Conservation (phyloP, 1,140 invertebrate species). For the Drosophila yakuba region DNA sequence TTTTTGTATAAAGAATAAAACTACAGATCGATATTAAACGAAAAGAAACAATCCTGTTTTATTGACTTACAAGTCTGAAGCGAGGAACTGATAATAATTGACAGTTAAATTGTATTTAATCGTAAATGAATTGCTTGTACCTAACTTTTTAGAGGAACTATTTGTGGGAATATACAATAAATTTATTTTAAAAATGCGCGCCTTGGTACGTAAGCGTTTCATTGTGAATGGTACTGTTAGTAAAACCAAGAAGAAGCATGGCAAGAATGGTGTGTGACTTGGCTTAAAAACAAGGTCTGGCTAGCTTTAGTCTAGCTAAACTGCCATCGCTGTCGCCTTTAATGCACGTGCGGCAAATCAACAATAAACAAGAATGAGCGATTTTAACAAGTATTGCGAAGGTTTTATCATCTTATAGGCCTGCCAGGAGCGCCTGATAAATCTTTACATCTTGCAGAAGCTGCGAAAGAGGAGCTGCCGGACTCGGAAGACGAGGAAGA, state of each 20-base stretch:
- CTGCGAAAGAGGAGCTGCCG: constrained; percentile 25
- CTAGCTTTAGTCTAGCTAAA: neutral
- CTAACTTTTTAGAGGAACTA: too few relatives aligned
- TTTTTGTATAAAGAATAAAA: constrained; percentile 73
- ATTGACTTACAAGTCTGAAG: too few relatives aligned
- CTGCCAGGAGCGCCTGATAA: fast-evolving
- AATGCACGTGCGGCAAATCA: constrained; percentile 33
- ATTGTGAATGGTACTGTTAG: neutral
- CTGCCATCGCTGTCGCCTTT: neutral
- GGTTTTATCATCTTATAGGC: constrained; percentile 17
- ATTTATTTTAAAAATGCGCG: neutral
- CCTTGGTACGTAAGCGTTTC: neutral
- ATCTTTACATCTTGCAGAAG: constrained; percentile 27
- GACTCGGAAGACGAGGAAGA: constrained; percentile 64
- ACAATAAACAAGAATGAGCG: constrained; percentile 36
- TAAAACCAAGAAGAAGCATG: constrained; percentile 2
- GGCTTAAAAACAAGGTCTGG: neutral
- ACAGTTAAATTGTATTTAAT: too few relatives aligned
- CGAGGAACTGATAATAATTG: too few relatives aligned
- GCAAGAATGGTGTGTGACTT: neutral
- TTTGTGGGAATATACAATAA: too few relatives aligned
- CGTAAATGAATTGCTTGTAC: too few relatives aligned
- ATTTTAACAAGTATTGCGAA: constrained; percentile 51
- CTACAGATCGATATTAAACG: constrained; percentile 75
- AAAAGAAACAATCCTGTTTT: neutral